Percentiles rank a stretch among this genome's conserved stretches.
These are phyloP conservation scores for Hydriomena furcata DNA, from an alignment of 2,888 invertebrate species.

Conservation along the genomic window DNA sequence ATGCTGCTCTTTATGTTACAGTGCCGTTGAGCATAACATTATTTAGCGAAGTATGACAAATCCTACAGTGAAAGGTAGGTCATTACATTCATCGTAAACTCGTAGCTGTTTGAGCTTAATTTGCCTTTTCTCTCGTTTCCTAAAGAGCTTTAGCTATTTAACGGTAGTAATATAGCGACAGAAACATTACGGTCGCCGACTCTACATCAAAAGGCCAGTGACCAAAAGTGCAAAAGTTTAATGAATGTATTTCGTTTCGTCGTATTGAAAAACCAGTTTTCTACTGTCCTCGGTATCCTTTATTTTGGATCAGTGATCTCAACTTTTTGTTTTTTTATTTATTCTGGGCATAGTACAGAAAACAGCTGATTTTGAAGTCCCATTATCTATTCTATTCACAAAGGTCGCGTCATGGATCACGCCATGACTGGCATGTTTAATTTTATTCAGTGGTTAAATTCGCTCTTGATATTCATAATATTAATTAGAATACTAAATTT, in stretches of 20 bases:
- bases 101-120: constrained; percentile 15
- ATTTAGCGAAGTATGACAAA: constrained; percentile 43
- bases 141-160: background rate
- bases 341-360: constrained; percentile 27
- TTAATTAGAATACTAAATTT: constrained; percentile 14
- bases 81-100: constrained; percentile 32
- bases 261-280: constrained; percentile 22
- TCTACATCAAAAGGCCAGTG: constrained; percentile 14
- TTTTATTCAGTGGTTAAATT: constrained; percentile 27
- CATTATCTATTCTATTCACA: constrained; percentile 26
- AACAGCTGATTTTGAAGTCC: constrained; percentile 33
- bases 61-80: constrained; percentile 43
- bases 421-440: constrained; percentile 30
- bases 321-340: constrained; percentile 17
- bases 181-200: background rate
- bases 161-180: background rate
- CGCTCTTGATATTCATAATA: constrained; percentile 17
- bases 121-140: background rate
- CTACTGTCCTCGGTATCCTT: constrained; percentile 15
- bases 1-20: constrained; percentile 38
- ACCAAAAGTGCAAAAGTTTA: constrained; percentile 25
- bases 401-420: constrained; percentile 17
- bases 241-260: constrained; percentile 16
- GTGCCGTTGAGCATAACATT: constrained; percentile 32
- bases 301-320: constrained; percentile 26